These are phyloP conservation scores for Steromphala cineraria DNA, from an alignment of 2,888 invertebrate genomes.

Conservation along the genomic window DNA sequence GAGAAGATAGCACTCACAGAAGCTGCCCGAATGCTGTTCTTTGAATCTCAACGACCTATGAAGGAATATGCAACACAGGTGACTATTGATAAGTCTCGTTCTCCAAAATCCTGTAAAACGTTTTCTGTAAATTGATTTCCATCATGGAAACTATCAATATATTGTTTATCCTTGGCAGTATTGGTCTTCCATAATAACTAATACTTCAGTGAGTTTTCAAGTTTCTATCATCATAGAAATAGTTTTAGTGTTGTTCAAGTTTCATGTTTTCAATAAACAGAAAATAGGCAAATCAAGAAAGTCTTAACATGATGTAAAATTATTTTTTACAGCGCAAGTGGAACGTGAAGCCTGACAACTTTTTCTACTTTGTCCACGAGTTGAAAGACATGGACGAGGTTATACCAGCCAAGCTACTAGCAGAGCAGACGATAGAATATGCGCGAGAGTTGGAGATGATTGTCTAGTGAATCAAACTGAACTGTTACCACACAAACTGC, in stretches of 20 bases:
- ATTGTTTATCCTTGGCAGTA: too few relatives aligned
- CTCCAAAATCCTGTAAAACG: too few relatives aligned
- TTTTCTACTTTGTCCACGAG: slow-evolving; percentile 87
- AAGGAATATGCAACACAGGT: slow-evolving; percentile 88
- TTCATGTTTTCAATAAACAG: too few relatives aligned
- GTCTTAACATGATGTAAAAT: too few relatives aligned
- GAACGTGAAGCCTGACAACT: slow-evolving; percentile 85
- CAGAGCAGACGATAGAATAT: slow-evolving; percentile 95
- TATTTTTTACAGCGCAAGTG: slow-evolving; percentile 84
- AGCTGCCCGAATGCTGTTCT: slow-evolving; percentile 91
- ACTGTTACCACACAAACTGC: not conserved
- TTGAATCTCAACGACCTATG: slow-evolving; percentile 86
- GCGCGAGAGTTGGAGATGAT: slow-evolving; percentile 99
- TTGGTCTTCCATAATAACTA: too few relatives aligned
- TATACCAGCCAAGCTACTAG: slow-evolving; percentile 92
- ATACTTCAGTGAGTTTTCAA: too few relatives aligned
- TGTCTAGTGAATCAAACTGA: slow-evolving; percentile 80
- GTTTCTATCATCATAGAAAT: too few relatives aligned
- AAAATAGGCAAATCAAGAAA: too few relatives aligned
- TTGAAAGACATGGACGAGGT: slow-evolving; percentile 84
- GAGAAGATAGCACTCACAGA: slow-evolving; percentile 90
- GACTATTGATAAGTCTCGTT: slow-evolving; percentile 40
- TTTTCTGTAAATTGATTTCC: too few relatives aligned
- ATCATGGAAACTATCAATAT: too few relatives aligned
- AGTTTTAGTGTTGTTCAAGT: too few relatives aligned